These are phyloP conservation scores for Hyles euphorbiae DNA, from an alignment of 1,140 invertebrate genomes.

Conservation along the genomic window DNA sequence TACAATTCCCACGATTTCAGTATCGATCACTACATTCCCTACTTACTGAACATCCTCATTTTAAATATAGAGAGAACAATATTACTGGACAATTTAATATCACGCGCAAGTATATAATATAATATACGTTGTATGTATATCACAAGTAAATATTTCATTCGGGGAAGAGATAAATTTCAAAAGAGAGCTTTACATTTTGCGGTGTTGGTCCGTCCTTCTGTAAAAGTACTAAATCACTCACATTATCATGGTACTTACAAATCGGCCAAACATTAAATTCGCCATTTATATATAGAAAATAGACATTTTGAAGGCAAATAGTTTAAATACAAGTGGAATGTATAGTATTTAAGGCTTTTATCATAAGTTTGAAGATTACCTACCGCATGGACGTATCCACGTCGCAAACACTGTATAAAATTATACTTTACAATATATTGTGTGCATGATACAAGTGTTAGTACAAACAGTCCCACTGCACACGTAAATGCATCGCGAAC, in stretches of 20 bases:
- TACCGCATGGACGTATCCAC: slow-evolving; percentile 20
- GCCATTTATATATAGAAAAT: slow-evolving; percentile 35
- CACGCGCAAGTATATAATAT: neutral
- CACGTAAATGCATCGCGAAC: too few species aligned
- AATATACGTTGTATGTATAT: slow-evolving; percentile 11
- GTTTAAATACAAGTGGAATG: slow-evolving; percentile 69
- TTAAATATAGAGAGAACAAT: slow-evolving; percentile 14
- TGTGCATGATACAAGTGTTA: neutral
- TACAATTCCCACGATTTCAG: too few species aligned
- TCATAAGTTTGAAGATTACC: slow-evolving; percentile 52
- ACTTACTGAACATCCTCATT: slow-evolving; percentile 8
- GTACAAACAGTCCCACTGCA: neutral
- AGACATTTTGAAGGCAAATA: slow-evolving; percentile 57
- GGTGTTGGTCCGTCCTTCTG: slow-evolving; percentile 57
- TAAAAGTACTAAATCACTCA: slow-evolving; percentile 31
- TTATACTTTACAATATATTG: neutral
- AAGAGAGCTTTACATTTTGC: slow-evolving; percentile 55
- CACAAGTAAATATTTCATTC: slow-evolving; percentile 17
- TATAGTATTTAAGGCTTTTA: slow-evolving; percentile 61
- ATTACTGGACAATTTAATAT: slow-evolving; percentile 4
- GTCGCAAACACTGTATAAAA: slow-evolving; percentile 3
- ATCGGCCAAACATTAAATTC: slow-evolving; percentile 24
- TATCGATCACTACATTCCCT: too few species aligned
- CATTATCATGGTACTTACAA: slow-evolving; percentile 13
- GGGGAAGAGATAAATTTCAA: slow-evolving; percentile 23